Evolutionary conservation across 2,888 invertebrate species (phyloP).

Genomic region (Tridacna gigas): DNA sequence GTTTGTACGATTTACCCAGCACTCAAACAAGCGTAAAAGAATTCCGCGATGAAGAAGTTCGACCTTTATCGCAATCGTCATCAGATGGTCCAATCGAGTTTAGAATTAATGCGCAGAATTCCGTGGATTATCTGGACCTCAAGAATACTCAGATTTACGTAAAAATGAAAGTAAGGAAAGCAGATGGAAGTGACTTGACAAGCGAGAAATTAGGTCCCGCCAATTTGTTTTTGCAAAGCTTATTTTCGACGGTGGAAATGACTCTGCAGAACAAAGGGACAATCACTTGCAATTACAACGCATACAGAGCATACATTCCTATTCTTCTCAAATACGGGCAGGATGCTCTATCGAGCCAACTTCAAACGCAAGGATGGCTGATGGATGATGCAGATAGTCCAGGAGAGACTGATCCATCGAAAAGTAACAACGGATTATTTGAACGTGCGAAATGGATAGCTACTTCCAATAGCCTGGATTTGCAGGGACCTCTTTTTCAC

Average conservation of each 20-base stretch:
- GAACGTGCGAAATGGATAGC: slow-evolving; percentile 34
- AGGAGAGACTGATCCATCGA: slow-evolving; percentile 40
- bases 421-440: slow-evolving; percentile 35
- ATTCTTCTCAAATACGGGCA: slow-evolving; percentile 53
- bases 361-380: slow-evolving; percentile 48
- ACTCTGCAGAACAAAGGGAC: slow-evolving; percentile 56
- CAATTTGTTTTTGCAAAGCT: slow-evolving; percentile 56
- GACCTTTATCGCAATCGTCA: slow-evolving; percentile 27
- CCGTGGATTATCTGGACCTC: slow-evolving; percentile 25
- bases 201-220: slow-evolving; percentile 56
- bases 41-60: slow-evolving; percentile 18
- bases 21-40: slow-evolving; percentile 19
- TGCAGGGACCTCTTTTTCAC: slow-evolving; percentile 53
- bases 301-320: slow-evolving; percentile 58
- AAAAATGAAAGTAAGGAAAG: neutral
- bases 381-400: slow-evolving; percentile 43
- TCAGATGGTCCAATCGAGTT: slow-evolving; percentile 23
- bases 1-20: slow-evolving; percentile 22
- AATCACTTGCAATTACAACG: slow-evolving; percentile 49
- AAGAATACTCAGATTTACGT: slow-evolving; percentile 19
- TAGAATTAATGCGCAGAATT: slow-evolving; percentile 25
- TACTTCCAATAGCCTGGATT: slow-evolving; percentile 24
- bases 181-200: slow-evolving; percentile 1
- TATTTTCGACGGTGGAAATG: slow-evolving; percentile 62
- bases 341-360: slow-evolving; percentile 35